Base-by-base conservation (phyloP, 2,113 vertebrate genomes). In the Atlantisia rogersi region DNA sequence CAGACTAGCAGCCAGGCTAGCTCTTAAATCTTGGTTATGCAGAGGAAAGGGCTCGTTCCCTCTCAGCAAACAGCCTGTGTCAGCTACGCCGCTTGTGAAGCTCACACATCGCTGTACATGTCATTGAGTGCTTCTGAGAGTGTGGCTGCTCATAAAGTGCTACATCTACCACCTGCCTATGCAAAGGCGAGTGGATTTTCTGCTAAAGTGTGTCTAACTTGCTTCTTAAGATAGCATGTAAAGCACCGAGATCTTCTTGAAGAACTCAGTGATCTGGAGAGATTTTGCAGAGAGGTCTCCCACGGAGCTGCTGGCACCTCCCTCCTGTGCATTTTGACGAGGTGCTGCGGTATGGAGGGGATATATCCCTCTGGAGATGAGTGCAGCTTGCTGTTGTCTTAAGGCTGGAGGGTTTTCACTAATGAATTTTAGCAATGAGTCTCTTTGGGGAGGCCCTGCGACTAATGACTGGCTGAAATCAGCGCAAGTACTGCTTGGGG, bases 41-140 rank as follows among this genome's bases (percentile, higher is more conserved):
- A 90, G 55, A 81, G 63, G 60, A 59, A 93, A 80, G 79, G n/a
- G 75, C 71, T 85, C 62, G 90, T 88, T 92, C 92, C 63, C 35
- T 75, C 56, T 32, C 63, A 86, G 67, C 1, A 6, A 82, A 80
- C 70, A 93, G 88, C 75, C 4, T 71, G 39, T 63, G 75, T 82
- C 85, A 92, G 82, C 88, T 80, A 52, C 3, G 2, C 31, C 50
- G n/a, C 93, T 62, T 62, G 75, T 25, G 76, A 37, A 83, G n/a
- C 62, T 82, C 75, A 4, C 44, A 37, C 16, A 86, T 87, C 8
- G 79, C 55, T 69, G 20, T 50, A 32, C 0, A 0, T 64, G 58
- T 82, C 78, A 32, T 28, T 53, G 44, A 68, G 71, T 46, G 67
- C 48, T 89, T 81, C 77, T 59, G 81, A 44, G 80, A 88, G 68